Evolutionary conservation across 2,113 vertebrate genomes (phyloP).

Genomic region (Leptosomus discolor): DNA sequence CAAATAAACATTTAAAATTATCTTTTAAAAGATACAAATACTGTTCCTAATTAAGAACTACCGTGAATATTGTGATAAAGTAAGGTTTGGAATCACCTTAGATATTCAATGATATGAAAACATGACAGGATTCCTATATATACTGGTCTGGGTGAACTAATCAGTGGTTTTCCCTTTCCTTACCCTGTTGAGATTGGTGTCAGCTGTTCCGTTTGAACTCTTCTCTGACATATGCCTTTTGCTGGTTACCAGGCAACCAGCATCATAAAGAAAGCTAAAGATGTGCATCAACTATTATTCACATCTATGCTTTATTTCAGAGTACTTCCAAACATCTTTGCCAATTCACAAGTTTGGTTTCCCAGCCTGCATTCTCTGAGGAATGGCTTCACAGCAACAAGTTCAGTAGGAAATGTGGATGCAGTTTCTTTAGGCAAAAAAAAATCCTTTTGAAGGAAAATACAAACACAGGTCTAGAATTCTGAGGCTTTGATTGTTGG

Average conservation of each 20-base stretch:
- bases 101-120: constrained; percentile 14
- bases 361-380: background rate
- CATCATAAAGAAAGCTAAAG: background rate
- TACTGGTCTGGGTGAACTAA: background rate
- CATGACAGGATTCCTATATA: background rate
- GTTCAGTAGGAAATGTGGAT: background rate
- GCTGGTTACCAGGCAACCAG: constrained; percentile 24
- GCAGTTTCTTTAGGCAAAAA: background rate
- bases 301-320: background rate
- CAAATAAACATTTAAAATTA: background rate
- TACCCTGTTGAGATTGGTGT: constrained; percentile 24
- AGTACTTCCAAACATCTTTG: background rate
- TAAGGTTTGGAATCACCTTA: background rate
- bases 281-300: background rate
- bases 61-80: background rate
- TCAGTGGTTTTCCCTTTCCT: background rate
- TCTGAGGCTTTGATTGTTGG: background rate
- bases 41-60: background rate
- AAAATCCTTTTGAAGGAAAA: background rate
- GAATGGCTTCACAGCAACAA: background rate
- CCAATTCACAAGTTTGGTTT: background rate
- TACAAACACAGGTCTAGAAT: background rate
- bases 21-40: background rate
- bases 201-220: constrained; percentile 25
- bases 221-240: constrained; percentile 12